Evolutionary conservation across 2,888 invertebrate genomes (phyloP).

Genomic region (Agrilus mali): DNA sequence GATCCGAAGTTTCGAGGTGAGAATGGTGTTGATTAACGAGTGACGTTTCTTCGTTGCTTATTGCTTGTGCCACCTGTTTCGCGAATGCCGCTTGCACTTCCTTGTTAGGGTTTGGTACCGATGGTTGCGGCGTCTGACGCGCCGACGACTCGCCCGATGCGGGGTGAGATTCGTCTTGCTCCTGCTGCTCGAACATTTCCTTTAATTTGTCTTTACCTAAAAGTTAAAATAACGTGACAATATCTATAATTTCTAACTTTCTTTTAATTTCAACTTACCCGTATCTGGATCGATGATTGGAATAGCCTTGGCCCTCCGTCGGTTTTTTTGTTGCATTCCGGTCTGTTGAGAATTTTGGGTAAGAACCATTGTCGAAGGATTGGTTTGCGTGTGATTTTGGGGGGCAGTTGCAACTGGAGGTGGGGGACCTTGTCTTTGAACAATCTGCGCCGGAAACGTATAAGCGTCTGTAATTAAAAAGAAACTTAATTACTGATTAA

Average conservation of each 20-base stretch:
- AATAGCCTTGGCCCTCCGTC: constrained; percentile 26
- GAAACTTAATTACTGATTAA: background rate
- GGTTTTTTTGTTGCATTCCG: constrained; percentile 11
- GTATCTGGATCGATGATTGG: constrained; percentile 31
- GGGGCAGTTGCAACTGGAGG: constrained; percentile 15
- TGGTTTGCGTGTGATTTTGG: constrained; percentile 19
- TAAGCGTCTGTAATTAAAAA: background rate
- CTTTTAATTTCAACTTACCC: constrained; percentile 18
- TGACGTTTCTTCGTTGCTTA: constrained; percentile 16
- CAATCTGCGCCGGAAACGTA: constrained; percentile 11
- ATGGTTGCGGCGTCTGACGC: constrained; percentile 37
- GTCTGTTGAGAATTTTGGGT: constrained; percentile 13
- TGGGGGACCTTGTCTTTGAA: constrained; percentile 6
- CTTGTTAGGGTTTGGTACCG: constrained; percentile 20
- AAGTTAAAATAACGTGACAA: constrained; percentile 2
- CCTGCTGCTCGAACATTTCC: constrained; percentile 28
- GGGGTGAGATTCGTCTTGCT: constrained; percentile 28
- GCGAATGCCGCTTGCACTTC: constrained; percentile 30
- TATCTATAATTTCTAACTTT: no score
- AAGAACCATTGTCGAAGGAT: constrained; percentile 12
- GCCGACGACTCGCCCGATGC: constrained; percentile 36
- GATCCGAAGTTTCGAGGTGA: constrained; percentile 9
- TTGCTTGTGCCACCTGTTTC: constrained; percentile 26
- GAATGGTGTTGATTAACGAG: constrained; percentile 11
- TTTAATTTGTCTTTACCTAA: constrained; percentile 26